Conservation (phyloP, 2,113 vertebrate species). For the Chiloscyllium plagiosum region DNA sequence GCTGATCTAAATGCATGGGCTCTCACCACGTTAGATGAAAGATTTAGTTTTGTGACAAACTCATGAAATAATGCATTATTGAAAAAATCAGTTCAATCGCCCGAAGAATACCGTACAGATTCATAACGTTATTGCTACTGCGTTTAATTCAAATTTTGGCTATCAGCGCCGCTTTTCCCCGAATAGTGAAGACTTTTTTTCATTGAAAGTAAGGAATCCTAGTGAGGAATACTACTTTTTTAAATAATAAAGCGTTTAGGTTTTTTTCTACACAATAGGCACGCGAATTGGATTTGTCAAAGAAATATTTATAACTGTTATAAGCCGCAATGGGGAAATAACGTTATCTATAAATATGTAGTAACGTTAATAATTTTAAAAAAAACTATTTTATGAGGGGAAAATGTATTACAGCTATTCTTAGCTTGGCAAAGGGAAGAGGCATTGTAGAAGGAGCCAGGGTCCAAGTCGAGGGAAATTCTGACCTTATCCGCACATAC, state of each 20-base stretch:
- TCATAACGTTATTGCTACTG: neutral
- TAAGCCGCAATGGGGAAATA: neutral
- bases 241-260: neutral
- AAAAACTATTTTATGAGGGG: neutral
- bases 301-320: neutral
- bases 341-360: neutral
- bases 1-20: neutral
- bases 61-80: neutral
- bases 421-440: neutral
- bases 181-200: neutral
- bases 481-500: neutral
- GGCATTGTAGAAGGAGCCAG: neutral
- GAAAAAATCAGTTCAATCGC: neutral
- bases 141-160: neutral
- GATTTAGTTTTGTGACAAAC: neutral
- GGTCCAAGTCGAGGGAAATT: constrained; percentile 11
- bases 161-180: neutral
- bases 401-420: neutral
- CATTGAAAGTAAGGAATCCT: neutral
- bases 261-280: neutral
- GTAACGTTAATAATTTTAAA: neutral
- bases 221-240: neutral
- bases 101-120: neutral
- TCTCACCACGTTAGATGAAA: neutral
- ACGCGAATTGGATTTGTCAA: neutral